These are phyloP conservation scores for Eustalomyia histrio DNA, from an alignment of 2,888 invertebrate species.

Conservation along the genomic window DNA sequence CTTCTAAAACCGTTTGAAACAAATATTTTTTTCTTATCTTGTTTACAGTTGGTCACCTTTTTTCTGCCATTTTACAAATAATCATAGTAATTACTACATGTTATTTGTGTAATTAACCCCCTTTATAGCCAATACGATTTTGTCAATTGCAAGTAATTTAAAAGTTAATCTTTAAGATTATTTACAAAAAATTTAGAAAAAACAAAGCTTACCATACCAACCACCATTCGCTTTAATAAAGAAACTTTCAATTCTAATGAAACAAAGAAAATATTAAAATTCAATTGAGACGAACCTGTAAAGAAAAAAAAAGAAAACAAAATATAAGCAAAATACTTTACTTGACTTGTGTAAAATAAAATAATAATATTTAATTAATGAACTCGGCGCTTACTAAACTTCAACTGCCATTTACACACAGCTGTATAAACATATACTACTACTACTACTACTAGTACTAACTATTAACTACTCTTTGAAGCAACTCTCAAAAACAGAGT, in stretches of 20 bases:
- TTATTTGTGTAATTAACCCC: slow-evolving; percentile 22
- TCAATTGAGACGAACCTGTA: slow-evolving; percentile 25
- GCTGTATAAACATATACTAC: slow-evolving; percentile 24
- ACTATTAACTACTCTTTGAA: neutral
- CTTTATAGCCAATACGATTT: neutral
- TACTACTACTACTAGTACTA: too few relatives aligned
- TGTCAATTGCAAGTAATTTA: neutral
- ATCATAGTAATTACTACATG: slow-evolving; percentile 36
- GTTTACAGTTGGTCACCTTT: neutral
- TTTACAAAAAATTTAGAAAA: neutral
- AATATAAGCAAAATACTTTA: slow-evolving; percentile 18
- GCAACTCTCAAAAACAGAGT: slow-evolving; percentile 15
- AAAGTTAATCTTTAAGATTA: slow-evolving; percentile 8
- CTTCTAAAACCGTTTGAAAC: too few relatives aligned
- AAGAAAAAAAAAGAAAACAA: neutral
- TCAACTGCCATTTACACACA: slow-evolving; percentile 1
- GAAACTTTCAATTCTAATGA: slow-evolving; percentile 19
- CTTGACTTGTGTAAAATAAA: slow-evolving; percentile 39
- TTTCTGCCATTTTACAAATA: slow-evolving; percentile 17
- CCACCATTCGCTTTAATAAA: neutral
- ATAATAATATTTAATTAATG: slow-evolving; percentile 46
- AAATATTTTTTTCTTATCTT: too few relatives aligned
- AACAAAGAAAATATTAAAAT: slow-evolving; percentile 50
- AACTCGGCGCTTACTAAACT: slow-evolving; percentile 15
- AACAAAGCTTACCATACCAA: neutral